These are phyloP conservation scores for Saccopteryx bilineata DNA, from an alignment of 2,113 vertebrate species.

Conservation along the genomic window DNA sequence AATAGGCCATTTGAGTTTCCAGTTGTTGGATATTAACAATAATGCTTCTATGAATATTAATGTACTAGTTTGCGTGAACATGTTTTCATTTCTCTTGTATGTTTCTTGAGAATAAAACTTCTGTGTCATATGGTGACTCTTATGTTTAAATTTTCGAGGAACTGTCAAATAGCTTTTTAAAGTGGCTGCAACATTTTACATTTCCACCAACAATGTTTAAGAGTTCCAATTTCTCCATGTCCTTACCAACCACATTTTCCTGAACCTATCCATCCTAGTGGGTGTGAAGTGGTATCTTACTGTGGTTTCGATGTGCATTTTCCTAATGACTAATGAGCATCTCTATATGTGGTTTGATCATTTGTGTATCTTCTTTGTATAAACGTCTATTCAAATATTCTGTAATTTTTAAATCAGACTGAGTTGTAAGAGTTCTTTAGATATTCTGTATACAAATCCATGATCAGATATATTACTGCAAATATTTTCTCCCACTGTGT, in stretches of 20 bases:
- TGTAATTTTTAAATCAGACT: background rate
- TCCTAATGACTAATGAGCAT: background rate
- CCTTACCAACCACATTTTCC: background rate
- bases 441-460: background rate
- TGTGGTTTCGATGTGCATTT: background rate
- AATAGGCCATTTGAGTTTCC: background rate
- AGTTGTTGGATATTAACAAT: background rate
- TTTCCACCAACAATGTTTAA: background rate
- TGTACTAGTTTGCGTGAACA: background rate
- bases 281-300: background rate
- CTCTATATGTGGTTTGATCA: background rate
- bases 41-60: background rate
- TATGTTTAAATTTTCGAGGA: background rate
- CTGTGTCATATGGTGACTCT: background rate
- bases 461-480: constrained; percentile 3
- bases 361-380: background rate
- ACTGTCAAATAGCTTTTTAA: background rate
- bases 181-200: background rate
- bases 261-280: background rate
- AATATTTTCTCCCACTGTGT: constrained; percentile 3
- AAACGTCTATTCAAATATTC: constrained; percentile 19
- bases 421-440: constrained; percentile 17
- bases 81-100: background rate
- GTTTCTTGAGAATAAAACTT: background rate
- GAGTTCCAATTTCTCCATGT: background rate